phyloP scores from a whole-genome alignment of 2,797 vertebrate genomes.

The Gallinago solitaria region DNA sequence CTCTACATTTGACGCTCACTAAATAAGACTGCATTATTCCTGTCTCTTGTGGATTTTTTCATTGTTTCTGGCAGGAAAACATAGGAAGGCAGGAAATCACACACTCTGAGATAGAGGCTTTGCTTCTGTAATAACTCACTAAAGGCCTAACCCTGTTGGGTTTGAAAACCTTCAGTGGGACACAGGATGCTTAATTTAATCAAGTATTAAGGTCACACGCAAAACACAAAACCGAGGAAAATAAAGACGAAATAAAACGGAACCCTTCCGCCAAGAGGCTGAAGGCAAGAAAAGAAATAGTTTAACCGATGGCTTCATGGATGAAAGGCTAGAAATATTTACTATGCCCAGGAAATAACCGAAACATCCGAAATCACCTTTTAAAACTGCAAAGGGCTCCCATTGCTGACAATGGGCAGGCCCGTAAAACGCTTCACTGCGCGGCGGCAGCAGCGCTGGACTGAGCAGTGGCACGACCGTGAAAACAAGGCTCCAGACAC shows the following conservation, averaged over 20 bases:
- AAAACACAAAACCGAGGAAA: not conserved
- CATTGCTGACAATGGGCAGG: not conserved
- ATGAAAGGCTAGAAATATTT: not conserved
- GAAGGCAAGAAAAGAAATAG: not conserved
- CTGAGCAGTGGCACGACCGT: not conserved
- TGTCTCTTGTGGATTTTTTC: constrained; percentile 31
- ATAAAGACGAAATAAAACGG: not conserved
- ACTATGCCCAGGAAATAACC: not conserved
- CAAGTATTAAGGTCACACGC: not conserved
- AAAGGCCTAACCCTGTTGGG: constrained; percentile 3
- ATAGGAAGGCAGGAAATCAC: not conserved
- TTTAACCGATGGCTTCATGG: not conserved
- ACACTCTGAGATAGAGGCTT: not conserved
- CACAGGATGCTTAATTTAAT: constrained; percentile 17
- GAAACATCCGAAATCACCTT: not conserved
- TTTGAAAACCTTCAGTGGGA: not conserved
- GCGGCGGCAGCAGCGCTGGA: not conserved
- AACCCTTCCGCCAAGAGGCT: not conserved
- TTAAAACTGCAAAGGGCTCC: not conserved
- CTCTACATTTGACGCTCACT: not conserved
- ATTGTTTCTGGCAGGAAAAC: constrained; percentile 29
- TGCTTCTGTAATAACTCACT: constrained; percentile 21
- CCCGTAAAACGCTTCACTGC: not conserved
- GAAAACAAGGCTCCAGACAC: not conserved
- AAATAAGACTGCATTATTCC: constrained; percentile 52